A percentile compares a stretch with the other conserved stretches of the same genome.
Evolutionary conservation across 2,113 vertebrate species (phyloP).

Genomic region (Vidua macroura): DNA sequence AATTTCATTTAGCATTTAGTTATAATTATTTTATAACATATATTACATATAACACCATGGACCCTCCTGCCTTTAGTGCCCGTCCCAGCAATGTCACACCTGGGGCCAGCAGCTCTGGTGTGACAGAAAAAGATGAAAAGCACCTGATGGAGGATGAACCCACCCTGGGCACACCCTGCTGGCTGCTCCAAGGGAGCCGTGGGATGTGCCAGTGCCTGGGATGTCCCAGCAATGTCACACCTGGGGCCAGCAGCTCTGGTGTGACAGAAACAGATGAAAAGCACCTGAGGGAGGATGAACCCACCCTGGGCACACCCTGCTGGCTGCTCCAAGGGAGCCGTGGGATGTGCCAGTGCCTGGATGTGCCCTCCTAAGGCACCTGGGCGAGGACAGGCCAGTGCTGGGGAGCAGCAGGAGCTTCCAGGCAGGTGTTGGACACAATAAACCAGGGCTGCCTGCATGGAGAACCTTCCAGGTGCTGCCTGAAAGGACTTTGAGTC

Average conservation of each 20-base stretch:
- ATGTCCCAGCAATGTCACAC: rapidly evolving
- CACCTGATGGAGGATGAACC: rapidly evolving
- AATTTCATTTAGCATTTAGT: too few species aligned
- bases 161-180: rapidly evolving
- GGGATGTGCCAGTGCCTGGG: too few species aligned
- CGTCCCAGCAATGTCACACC: rapidly evolving
- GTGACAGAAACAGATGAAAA: neutral
- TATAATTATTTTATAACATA: too few species aligned
- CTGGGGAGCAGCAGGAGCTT: neutral
- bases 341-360: neutral
- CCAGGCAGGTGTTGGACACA: rapidly evolving
- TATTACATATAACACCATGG: too few species aligned
- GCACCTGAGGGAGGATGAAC: rapidly evolving
- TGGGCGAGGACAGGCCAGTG: rapidly evolving
- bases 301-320: rapidly evolving
- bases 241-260: rapidly evolving
- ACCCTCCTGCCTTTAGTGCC: too few species aligned
- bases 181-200: too few species aligned
- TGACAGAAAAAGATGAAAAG: neutral
- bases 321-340: too few species aligned
- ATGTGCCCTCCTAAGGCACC: rapidly evolving
- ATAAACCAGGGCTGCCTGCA: rapidly evolving
- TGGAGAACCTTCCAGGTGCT: neutral
- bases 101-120: rapidly evolving
- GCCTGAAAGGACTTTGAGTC: neutral